These are phyloP conservation scores for Cyrtorhinus lividipennis DNA, from an alignment of 1,140 invertebrate genomes.

Conservation along the genomic window DNA sequence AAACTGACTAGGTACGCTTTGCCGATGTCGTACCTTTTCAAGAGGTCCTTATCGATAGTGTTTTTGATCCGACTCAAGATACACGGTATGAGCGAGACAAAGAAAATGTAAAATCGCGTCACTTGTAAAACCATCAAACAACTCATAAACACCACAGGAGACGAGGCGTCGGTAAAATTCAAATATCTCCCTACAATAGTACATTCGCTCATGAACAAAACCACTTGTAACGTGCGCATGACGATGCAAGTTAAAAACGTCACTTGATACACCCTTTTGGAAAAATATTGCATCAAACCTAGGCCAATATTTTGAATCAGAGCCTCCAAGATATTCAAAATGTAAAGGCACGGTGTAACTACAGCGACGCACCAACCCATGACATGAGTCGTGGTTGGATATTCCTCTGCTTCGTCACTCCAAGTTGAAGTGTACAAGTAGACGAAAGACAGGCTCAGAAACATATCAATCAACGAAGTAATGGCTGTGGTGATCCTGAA, in stretches of 20 bases:
- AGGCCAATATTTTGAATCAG: constrained; percentile 1
- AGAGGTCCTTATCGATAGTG: neutral
- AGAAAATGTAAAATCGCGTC: constrained; percentile 8
- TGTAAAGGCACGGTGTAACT: neutral
- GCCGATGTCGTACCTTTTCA: constrained; percentile 11
- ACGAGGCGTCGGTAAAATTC: neutral
- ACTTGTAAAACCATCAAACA: constrained; percentile 5
- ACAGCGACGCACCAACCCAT: neutral
- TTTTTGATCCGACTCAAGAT: neutral
- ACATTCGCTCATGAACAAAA: neutral
- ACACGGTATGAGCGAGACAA: neutral
- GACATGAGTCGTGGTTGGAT: neutral
- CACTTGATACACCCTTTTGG: neutral
- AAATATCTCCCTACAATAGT: neutral
- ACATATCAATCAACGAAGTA: neutral
- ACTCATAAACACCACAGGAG: neutral
- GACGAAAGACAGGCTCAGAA: neutral
- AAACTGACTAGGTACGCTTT: constrained; percentile 11
- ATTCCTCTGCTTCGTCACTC: neutral
- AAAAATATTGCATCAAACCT: constrained; percentile 8
- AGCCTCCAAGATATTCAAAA: neutral
- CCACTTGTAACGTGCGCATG: neutral
- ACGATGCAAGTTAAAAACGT: neutral
- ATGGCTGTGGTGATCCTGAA: constrained; percentile 2
- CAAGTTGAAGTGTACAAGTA: neutral